Percentiles rank a stretch among this genome's conserved stretches.
phyloP scores from a whole-genome alignment of 2,113 vertebrate species.

The Paraplagusia blochii region DNA sequence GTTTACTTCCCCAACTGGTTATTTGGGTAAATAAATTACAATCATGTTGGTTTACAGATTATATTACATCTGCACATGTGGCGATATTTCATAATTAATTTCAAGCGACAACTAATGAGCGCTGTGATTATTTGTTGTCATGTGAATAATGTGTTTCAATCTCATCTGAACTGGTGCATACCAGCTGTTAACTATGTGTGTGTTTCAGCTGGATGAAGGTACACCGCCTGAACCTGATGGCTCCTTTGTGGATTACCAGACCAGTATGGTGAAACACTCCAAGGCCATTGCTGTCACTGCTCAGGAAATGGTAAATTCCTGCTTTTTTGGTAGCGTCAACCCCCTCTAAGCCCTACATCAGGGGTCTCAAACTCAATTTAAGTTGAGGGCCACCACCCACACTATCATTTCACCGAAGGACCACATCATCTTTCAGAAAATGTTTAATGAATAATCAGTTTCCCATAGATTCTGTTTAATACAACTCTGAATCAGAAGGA shows the following conservation, averaged over 20 bases:
- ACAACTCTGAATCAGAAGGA: no score
- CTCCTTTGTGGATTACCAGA: constrained; percentile 97
- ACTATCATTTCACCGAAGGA: no score
- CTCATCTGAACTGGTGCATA: constrained; percentile 14
- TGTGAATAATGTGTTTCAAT: constrained; percentile 28
- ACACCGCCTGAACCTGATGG: constrained; percentile 91
- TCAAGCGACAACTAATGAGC: constrained; percentile 32
- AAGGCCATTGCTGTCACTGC: constrained; percentile 96
- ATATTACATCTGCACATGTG: constrained; percentile 25
- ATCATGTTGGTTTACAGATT: constrained; percentile 22
- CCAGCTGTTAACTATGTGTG: constrained; percentile 5
- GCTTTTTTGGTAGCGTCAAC: no score
- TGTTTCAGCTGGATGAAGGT: constrained; percentile 88
- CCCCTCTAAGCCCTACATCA: no score
- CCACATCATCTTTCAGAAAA: no score
- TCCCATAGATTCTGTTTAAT: no score
- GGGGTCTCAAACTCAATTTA: no score
- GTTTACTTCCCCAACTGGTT: constrained; percentile 13
- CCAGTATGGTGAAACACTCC: constrained; percentile 94
- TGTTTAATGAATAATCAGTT: no score
- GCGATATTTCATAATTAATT: constrained; percentile 17
- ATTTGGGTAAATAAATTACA: constrained; percentile 1
- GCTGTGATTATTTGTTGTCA: constrained; percentile 10
- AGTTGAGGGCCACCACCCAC: no score
- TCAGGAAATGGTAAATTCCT: constrained; percentile 92